Percentiles rank a stretch among this genome's conserved stretches.
Conservation (phyloP, 2,797 vertebrate genomes). For the Xyrichtys novacula region DNA sequence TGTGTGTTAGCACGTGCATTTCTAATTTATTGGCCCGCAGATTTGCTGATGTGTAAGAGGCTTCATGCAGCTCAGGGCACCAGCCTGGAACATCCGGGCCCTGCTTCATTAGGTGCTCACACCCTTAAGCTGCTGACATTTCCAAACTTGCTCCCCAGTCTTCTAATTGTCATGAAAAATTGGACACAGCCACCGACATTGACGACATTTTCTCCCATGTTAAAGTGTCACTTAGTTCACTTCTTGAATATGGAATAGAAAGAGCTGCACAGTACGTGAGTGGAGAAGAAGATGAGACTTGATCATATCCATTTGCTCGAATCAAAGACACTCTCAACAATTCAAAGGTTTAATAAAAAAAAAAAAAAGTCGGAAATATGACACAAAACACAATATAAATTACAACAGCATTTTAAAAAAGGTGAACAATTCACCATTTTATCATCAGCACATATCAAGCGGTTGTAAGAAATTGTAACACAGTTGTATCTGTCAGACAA, state of each 20-base stretch:
- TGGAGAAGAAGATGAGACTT: conserved; percentile 5
- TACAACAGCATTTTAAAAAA: conserved; percentile 3
- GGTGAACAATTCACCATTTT: not conserved
- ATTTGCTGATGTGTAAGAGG: conserved; percentile 75
- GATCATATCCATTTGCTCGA: no score
- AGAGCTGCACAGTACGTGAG: not conserved
- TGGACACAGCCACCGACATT: conserved; percentile 52
- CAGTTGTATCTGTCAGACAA: not conserved
- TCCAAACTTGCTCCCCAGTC: conserved; percentile 77
- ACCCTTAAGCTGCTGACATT: conserved; percentile 85
- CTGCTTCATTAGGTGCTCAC: conserved; percentile 84
- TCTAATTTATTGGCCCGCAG: conserved; percentile 76
- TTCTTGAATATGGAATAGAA: conserved; percentile 1
- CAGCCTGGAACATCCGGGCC: conserved; percentile 73
- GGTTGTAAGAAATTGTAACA: not conserved
- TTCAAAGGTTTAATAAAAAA: no score
- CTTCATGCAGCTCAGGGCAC: conserved; percentile 67
- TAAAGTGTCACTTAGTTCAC: conserved; percentile 21
- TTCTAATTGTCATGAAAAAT: conserved; percentile 83
- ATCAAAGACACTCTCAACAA: no score
- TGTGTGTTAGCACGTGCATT: conserved; percentile 43
- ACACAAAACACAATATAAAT: not conserved
- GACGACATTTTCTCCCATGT: conserved; percentile 55
- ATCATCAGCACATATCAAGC: not conserved
- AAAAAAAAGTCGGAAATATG: no score